Percentiles rank a stretch among this genome's conserved stretches.
These are phyloP conservation scores for Maconellicoccus hirsutus DNA, from an alignment of 1,140 invertebrate species.

Conservation along the genomic window DNA sequence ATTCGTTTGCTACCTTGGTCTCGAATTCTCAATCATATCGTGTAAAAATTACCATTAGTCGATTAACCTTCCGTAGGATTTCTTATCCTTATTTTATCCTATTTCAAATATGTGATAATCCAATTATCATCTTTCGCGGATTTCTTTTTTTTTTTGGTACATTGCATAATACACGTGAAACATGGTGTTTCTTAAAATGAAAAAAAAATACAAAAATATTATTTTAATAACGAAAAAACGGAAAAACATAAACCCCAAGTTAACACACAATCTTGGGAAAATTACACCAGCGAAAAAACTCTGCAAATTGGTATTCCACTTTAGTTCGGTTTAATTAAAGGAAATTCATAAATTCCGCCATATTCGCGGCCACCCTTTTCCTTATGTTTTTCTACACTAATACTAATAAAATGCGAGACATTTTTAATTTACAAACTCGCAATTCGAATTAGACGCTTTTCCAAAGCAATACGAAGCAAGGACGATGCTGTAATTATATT, in stretches of 20 bases:
- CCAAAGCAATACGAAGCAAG: no score
- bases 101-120: no score
- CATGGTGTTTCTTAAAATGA: neutral
- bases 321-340: conserved; percentile 9
- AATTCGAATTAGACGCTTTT: no score
- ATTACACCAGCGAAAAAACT: neutral
- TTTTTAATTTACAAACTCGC: neutral
- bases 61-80: no score
- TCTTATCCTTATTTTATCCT: no score
- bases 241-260: neutral
- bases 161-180: no score
- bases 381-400: neutral
- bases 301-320: neutral
- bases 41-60: no score
- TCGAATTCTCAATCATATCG: no score
- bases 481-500: no score
- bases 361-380: neutral
- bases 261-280: neutral
- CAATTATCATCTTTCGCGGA: no score
- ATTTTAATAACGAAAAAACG: conserved; percentile 5
- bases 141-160: no score
- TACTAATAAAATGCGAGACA: neutral
- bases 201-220: neutral
- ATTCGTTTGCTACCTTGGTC: no score
- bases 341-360: neutral